phyloP scores from a whole-genome alignment of 2,888 invertebrate genomes.

The Nomada flava region DNA sequence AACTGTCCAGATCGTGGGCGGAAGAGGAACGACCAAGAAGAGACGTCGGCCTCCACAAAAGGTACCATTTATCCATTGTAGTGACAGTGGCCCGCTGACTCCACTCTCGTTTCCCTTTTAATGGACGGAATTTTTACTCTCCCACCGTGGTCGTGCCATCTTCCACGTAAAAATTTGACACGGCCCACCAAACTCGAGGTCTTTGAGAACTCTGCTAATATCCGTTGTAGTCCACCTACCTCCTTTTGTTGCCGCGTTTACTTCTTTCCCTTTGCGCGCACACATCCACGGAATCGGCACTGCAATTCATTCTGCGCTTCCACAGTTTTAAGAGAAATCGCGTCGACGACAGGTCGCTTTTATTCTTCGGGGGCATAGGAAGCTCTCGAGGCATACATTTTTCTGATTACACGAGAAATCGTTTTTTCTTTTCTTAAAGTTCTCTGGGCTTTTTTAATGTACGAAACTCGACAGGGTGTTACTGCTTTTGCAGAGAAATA shows the following conservation, averaged over 20 bases:
- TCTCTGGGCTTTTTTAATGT: background rate
- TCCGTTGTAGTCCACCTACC: background rate
- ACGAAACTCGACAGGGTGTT: background rate
- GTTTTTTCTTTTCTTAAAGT: background rate
- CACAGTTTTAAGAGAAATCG: background rate
- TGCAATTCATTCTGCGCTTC: background rate
- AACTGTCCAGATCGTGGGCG: conserved; percentile 31
- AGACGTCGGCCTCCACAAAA: conserved; percentile 64
- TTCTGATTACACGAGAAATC: background rate
- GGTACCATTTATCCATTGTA: conserved; percentile 67
- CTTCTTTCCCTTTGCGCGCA: background rate
- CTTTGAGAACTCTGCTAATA: conserved; percentile 27
- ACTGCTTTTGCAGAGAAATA: no score
- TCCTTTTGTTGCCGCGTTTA: conserved; percentile 3
- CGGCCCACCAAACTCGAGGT: conserved; percentile 13
- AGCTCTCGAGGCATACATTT: background rate
- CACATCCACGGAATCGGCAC: background rate
- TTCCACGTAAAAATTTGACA: conserved; percentile 45
- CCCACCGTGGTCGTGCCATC: conserved; percentile 10
- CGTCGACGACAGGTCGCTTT: background rate
- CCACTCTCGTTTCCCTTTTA: conserved; percentile 55
- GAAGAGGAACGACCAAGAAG: conserved; percentile 44
- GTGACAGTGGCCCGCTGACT: conserved; percentile 59
- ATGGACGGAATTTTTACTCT: conserved; percentile 51
- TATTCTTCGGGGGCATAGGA: background rate